Evolutionary conservation across 2,113 vertebrate species (phyloP).

Genomic region (Perca schrenkii): DNA sequence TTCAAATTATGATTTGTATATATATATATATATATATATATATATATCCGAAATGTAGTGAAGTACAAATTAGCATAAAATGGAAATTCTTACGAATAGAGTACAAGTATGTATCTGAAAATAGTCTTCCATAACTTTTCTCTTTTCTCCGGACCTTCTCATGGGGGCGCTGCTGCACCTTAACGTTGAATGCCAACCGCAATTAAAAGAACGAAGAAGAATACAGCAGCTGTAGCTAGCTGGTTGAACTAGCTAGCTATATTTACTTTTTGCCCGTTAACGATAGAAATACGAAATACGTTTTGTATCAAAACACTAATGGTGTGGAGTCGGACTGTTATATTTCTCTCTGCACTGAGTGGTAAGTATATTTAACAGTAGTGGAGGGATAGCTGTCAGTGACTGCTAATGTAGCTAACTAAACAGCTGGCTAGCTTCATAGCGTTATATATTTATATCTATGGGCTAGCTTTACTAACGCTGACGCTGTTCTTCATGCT

Average conservation of each 20-base stretch:
- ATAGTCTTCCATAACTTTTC: background rate
- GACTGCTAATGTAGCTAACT: constrained; percentile 25
- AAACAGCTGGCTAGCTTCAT: constrained; percentile 17
- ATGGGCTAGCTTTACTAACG: too few relatives aligned
- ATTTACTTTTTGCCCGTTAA: background rate
- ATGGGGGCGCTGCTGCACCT: constrained; percentile 2
- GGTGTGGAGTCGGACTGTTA: constrained; percentile 1
- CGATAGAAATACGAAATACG: background rate
- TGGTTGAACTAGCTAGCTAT: constrained; percentile 9
- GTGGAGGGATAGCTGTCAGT: background rate
- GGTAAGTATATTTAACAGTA: constrained; percentile 54
- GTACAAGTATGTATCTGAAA: background rate
- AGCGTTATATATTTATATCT: too few relatives aligned
- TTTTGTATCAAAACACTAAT: constrained; percentile 24
- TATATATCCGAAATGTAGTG: background rate
- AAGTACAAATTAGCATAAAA: background rate
- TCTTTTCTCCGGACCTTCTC: background rate
- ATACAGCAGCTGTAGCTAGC: constrained; percentile 30
- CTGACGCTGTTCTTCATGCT: background rate
- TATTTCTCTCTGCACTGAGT: constrained; percentile 23
- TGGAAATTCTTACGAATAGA: background rate
- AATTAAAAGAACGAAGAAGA: constrained; percentile 21
- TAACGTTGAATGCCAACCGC: rapidly evolving
- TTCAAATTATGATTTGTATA: too few relatives aligned
- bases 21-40: too few relatives aligned